These are phyloP conservation scores for Itoplectis maculator DNA, from an alignment of 2,888 invertebrate genomes.

Conservation along the genomic window DNA sequence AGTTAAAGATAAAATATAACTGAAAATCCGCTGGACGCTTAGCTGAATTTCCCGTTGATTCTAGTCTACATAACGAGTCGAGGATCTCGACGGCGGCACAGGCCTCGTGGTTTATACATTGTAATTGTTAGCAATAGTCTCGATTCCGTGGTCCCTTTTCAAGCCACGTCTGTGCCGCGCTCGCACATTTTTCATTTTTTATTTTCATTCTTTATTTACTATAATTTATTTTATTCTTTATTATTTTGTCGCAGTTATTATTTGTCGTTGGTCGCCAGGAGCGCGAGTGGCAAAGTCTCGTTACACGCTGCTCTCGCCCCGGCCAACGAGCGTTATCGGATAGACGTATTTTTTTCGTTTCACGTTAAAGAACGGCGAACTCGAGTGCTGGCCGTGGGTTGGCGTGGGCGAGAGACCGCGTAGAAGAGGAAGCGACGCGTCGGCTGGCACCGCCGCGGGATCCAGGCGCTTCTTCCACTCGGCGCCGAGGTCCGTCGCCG, in stretches of 20 bases:
- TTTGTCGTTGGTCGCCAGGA: slow-evolving; percentile 26
- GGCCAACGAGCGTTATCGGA: slow-evolving; percentile 86
- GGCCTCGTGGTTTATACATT: slow-evolving; percentile 49
- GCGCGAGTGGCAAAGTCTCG: slow-evolving; percentile 15
- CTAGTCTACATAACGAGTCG: slow-evolving; percentile 25
- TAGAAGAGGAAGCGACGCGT: slow-evolving; percentile 87
- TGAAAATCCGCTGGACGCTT: slow-evolving; percentile 8
- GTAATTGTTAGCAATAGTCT: slow-evolving; percentile 36
- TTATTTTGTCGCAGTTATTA: slow-evolving; percentile 24
- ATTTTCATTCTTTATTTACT: background rate
- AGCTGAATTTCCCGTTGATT: slow-evolving; percentile 2
- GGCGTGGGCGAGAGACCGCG: slow-evolving; percentile 84
- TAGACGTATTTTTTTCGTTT: slow-evolving; percentile 88
- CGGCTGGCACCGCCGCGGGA: slow-evolving; percentile 67
- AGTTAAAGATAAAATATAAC: background rate
- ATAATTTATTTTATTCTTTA: background rate
- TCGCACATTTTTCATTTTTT: slow-evolving; percentile 15
- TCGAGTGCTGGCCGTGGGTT: slow-evolving; percentile 76
- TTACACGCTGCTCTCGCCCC: slow-evolving; percentile 87
- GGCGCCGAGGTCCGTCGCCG: slow-evolving; percentile 81
- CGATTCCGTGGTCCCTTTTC: slow-evolving; percentile 65
- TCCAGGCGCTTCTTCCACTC: slow-evolving; percentile 82
- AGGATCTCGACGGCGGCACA: slow-evolving; percentile 53
- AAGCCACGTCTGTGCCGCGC: slow-evolving; percentile 64
- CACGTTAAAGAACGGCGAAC: slow-evolving; percentile 86